Conservation (phyloP, 1,140 invertebrate species). For the Heterodera carotae region DNA sequence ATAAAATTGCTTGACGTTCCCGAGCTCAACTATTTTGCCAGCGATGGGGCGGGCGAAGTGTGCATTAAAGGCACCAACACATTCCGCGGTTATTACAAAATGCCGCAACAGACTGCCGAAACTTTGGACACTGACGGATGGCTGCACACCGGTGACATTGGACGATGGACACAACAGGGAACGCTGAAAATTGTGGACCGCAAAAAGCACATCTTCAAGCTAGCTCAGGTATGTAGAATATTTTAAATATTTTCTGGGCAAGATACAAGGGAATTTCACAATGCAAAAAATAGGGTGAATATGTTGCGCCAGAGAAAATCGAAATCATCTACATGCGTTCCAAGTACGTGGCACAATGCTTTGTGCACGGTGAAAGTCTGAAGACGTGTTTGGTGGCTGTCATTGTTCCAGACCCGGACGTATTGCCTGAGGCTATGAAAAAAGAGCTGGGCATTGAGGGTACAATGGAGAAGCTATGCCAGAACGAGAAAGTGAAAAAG, state of each 20-base stretch:
- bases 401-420: conserved; percentile 89
- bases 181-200: conserved; percentile 70
- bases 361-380: conserved; percentile 69
- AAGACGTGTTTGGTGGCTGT: conserved; percentile 90
- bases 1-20: conserved; percentile 65
- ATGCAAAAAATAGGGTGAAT: conserved; percentile 68
- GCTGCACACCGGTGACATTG: conserved; percentile 66
- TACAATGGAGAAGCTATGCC: conserved; percentile 81
- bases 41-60: conserved; percentile 60
- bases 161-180: conserved; percentile 67
- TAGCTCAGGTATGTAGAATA: conserved; percentile 68
- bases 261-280: no score
- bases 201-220: conserved; percentile 71
- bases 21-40: conserved; percentile 62
- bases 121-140: conserved; percentile 68
- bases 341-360: conserved; percentile 67
- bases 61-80: conserved; percentile 63
- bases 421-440: conserved; percentile 62
- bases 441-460: conserved; percentile 68
- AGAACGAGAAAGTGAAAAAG: conserved; percentile 80
- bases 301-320: conserved; percentile 71
- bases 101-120: conserved; percentile 67
- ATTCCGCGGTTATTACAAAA: conserved; percentile 66
- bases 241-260: no score
- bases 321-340: conserved; percentile 69